phyloP scores from a whole-genome alignment of 2,113 vertebrate species.

The Mola mola region DNA sequence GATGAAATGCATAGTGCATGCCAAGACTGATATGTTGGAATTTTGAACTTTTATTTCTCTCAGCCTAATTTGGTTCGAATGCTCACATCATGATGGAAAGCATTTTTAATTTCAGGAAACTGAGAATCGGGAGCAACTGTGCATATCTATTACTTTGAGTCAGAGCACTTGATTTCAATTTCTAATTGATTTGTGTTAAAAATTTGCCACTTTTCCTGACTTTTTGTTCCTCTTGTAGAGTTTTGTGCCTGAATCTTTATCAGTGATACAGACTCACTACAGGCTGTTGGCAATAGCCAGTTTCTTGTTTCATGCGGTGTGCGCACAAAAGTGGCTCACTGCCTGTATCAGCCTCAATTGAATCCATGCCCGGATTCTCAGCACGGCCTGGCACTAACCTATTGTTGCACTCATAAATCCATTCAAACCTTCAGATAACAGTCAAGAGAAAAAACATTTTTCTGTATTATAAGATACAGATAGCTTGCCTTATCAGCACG shows the following conservation, averaged over 20 bases:
- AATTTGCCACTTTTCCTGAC: background rate
- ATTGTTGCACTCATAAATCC: conserved; percentile 37
- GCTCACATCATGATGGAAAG: conserved; percentile 29
- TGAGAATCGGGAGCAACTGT: background rate
- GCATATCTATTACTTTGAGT: conserved; percentile 12
- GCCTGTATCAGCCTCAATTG: conserved; percentile 29
- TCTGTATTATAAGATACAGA: conserved; percentile 18
- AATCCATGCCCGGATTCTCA: conserved; percentile 20
- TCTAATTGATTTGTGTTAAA: conserved; percentile 7
- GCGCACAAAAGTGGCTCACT: conserved; percentile 28
- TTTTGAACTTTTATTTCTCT: conserved; percentile 17
- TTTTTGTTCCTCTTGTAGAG: background rate
- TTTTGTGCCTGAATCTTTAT: conserved; percentile 30
- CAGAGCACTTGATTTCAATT: conserved; percentile 1
- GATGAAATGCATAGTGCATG: conserved; percentile 27
- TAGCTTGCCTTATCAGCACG: conserved; percentile 32
- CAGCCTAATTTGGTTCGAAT: conserved; percentile 39
- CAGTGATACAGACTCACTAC: conserved; percentile 10
- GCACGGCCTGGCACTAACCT: conserved; percentile 13
- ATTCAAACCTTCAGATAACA: conserved; percentile 43
- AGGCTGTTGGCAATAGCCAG: conserved; percentile 14
- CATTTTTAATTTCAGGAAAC: conserved; percentile 26
- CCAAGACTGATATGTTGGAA: conserved; percentile 4
- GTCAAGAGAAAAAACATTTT: background rate
- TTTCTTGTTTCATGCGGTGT: conserved; percentile 21